phyloP scores from a whole-genome alignment of 2,113 vertebrate genomes.

The Lagopus leucura region DNA sequence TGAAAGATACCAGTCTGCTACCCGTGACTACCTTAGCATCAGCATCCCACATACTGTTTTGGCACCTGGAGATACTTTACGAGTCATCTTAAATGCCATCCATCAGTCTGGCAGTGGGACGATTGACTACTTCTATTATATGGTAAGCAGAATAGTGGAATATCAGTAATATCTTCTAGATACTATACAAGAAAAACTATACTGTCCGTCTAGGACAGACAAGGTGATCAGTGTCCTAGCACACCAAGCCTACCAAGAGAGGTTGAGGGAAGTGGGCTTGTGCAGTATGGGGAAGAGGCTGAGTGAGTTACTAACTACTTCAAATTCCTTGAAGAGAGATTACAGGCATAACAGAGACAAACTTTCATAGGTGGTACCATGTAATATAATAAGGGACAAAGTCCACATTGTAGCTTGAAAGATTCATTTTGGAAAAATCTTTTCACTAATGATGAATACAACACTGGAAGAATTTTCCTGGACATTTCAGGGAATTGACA shows the following conservation, averaged over 20 bases:
- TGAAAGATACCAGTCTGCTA: constrained; percentile 36
- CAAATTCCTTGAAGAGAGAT: neutral
- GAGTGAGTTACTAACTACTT: neutral
- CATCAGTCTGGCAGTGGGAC: constrained; percentile 14
- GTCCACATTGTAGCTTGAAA: neutral
- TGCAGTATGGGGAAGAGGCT: neutral
- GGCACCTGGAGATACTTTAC: constrained; percentile 62
- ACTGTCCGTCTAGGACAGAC: fast-evolving
- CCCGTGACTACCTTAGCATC: constrained; percentile 67
- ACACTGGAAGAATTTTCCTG: neutral
- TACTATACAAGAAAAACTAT: neutral
- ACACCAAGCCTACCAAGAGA: neutral
- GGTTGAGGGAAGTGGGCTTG: neutral
- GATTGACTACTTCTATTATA: constrained; percentile 74
- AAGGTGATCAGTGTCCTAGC: neutral
- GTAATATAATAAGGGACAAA: neutral
- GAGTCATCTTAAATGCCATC: constrained; percentile 57
- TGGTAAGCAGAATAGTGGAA: constrained; percentile 49
- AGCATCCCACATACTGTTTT: constrained; percentile 49
- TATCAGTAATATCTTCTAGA: neutral
- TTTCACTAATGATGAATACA: neutral
- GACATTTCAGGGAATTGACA: neutral
- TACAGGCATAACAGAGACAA: neutral
- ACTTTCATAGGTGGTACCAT: neutral
- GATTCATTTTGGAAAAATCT: neutral